Evolutionary conservation across 1,140 invertebrate genomes (phyloP).

Genomic region (Paraescarpia echinospica): DNA sequence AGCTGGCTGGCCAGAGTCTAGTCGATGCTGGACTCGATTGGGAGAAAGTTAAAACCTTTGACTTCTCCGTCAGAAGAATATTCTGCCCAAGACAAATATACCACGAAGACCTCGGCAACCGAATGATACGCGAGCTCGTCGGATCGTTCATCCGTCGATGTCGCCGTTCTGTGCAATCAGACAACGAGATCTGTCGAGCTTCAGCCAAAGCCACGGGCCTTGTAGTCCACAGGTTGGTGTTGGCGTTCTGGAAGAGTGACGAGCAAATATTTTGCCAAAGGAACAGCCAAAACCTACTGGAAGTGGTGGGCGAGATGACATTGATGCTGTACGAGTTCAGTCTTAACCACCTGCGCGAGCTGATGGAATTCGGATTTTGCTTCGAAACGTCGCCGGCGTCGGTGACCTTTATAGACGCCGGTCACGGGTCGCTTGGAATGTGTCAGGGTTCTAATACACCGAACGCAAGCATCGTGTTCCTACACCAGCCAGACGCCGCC

Average conservation of each 20-base stretch:
- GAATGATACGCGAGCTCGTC: not conserved
- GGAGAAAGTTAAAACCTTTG: conserved; percentile 28
- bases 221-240: not conserved
- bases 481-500: conserved; percentile 35
- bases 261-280: not conserved
- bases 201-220: no score
- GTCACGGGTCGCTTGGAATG: conserved; percentile 25
- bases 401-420: conserved; percentile 13
- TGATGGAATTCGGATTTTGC: conserved; percentile 40
- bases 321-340: not conserved
- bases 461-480: conserved; percentile 34
- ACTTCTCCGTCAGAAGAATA: conserved; percentile 28
- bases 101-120: conserved; percentile 28
- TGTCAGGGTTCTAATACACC: conserved; percentile 42
- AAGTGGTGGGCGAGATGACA: not conserved
- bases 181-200: not conserved
- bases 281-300: not conserved
- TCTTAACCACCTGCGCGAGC: not conserved
- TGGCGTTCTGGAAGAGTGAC: not conserved
- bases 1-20: conserved; percentile 35
- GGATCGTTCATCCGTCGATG: not conserved
- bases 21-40: conserved; percentile 28
- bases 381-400: conserved; percentile 36
- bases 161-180: not conserved
- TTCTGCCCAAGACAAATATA: conserved; percentile 35